Evolutionary conservation across 2,113 vertebrate genomes (phyloP).

Genomic region (Scomber colias): DNA sequence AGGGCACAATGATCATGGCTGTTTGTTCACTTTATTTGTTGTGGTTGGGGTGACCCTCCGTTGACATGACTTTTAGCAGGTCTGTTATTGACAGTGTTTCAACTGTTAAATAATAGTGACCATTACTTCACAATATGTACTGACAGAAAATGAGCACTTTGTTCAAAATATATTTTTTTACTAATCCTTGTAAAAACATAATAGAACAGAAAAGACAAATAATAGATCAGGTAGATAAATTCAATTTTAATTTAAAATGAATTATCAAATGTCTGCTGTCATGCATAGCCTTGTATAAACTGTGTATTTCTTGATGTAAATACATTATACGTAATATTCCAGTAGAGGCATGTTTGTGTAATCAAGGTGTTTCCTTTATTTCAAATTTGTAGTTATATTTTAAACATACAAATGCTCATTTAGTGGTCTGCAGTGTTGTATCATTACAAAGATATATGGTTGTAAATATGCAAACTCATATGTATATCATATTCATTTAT

Average conservation of each 20-base stretch:
- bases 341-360: no score
- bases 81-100: not conserved
- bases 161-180: no score
- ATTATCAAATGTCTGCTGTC: no score
- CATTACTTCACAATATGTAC: not conserved
- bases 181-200: no score
- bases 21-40: slow-evolving; percentile 68
- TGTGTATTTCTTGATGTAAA: no score
- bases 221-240: no score
- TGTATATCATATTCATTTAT: no score
- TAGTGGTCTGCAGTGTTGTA: not conserved
- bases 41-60: slow-evolving; percentile 63
- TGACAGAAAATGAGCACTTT: not conserved
- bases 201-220: no score
- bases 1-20: slow-evolving; percentile 47
- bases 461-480: not conserved
- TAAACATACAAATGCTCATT: not conserved
- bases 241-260: no score
- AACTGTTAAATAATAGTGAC: not conserved
- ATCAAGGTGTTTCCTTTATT: not conserved
- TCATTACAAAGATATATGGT: not conserved
- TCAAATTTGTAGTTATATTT: not conserved
- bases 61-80: slow-evolving; percentile 41
- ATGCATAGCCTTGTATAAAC: no score
- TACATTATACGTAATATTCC: no score